phyloP scores from a whole-genome alignment of 2,888 invertebrate species.

The Geotrupes spiniger region DNA sequence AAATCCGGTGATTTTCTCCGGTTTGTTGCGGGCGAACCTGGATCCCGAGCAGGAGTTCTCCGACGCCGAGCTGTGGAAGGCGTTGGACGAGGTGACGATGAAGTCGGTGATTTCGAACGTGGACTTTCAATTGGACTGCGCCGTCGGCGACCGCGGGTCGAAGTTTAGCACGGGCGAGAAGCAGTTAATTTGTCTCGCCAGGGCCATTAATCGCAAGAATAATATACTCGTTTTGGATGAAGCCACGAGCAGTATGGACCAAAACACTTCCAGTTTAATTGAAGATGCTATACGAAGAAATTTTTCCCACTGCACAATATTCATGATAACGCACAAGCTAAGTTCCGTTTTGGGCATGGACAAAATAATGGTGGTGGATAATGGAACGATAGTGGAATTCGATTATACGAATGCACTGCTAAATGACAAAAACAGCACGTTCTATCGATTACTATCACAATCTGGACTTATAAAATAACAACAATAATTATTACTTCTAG shows the following conservation, averaged over 20 bases:
- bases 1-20: conserved; percentile 82
- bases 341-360: conserved; percentile 83
- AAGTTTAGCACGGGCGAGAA: conserved; percentile 53
- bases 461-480: conserved; percentile 59
- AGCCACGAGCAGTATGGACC: conserved; percentile 78
- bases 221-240: conserved; percentile 54
- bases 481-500: too few species aligned
- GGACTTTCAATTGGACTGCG: conserved; percentile 47
- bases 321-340: conserved; percentile 78
- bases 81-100: conserved; percentile 75
- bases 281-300: conserved; percentile 70
- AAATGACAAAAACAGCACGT: conserved; percentile 57
- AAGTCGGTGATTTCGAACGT: conserved; percentile 62
- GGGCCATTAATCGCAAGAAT: conserved; percentile 54
- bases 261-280: conserved; percentile 69
- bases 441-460: conserved; percentile 66
- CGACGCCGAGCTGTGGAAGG: conserved; percentile 77
- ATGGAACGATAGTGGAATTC: conserved; percentile 69
- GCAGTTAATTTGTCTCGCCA: conserved; percentile 67
- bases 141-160: conserved; percentile 64
- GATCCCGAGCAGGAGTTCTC: conserved; percentile 80
- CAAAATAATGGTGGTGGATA: conserved; percentile 75
- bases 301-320: conserved; percentile 71
- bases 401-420: conserved; percentile 69
- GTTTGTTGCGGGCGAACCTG: conserved; percentile 80